These are phyloP conservation scores for Dasypolia templi DNA, from an alignment of 2,888 invertebrate species.

Conservation along the genomic window DNA sequence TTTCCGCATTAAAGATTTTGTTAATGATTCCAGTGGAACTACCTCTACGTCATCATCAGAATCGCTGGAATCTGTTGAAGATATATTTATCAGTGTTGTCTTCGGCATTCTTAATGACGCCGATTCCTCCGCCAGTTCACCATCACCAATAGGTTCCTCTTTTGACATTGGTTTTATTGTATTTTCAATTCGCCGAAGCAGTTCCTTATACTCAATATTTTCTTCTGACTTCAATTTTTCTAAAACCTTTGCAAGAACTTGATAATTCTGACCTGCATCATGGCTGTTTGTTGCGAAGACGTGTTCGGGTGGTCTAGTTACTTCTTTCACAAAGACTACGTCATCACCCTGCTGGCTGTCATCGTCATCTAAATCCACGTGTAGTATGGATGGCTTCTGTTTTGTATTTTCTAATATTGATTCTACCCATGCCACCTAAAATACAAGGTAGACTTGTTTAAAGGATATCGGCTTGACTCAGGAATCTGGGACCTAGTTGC, in stretches of 20 bases:
- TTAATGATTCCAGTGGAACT: conserved; percentile 82
- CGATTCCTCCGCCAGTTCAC: conserved; percentile 79
- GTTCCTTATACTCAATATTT: conserved; percentile 88
- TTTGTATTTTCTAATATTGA: conserved; percentile 71
- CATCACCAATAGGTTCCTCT: conserved; percentile 74
- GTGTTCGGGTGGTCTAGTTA: conserved; percentile 76
- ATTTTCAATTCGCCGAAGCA: conserved; percentile 83
- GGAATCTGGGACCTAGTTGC: background rate
- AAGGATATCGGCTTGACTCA: background rate
- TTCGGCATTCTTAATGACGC: conserved; percentile 80
- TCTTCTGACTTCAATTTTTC: conserved; percentile 90
- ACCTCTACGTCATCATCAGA: conserved; percentile 86
- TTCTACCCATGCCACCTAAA: conserved; percentile 81
- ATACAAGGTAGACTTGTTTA: conserved; percentile 34
- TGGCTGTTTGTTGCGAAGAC: conserved; percentile 70
- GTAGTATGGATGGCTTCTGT: conserved; percentile 77
- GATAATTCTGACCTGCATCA: conserved; percentile 75
- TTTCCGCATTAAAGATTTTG: conserved; percentile 81
- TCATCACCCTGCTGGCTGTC: conserved; percentile 78
- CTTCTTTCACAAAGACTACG: conserved; percentile 83
- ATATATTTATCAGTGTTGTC: conserved; percentile 79
- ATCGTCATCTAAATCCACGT: conserved; percentile 80
- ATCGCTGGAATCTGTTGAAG: conserved; percentile 85
- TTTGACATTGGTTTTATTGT: conserved; percentile 73
- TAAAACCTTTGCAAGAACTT: conserved; percentile 79